phyloP scores from a whole-genome alignment of 2,888 invertebrate species.

The Heliothis peltigera region DNA sequence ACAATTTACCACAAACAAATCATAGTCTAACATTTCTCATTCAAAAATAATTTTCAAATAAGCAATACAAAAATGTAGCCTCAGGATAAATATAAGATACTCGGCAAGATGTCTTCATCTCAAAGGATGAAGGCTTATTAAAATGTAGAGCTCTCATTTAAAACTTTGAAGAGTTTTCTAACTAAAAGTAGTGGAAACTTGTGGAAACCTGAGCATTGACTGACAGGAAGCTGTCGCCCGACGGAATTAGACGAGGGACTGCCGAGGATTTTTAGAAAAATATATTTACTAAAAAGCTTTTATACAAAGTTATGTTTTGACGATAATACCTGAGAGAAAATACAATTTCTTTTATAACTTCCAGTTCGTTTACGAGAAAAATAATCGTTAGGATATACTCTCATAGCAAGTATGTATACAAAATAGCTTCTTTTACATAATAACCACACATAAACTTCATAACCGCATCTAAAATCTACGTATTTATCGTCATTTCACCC shows the following conservation, averaged over 20 bases:
- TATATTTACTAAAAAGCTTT: neutral
- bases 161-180: constrained; percentile 25
- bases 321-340: no score
- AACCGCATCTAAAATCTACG: no score
- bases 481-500: neutral
- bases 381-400: no score
- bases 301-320: neutral
- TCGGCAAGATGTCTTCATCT: constrained; percentile 10
- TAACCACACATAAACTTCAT: no score
- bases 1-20: no score
- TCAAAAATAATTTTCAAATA: no score
- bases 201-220: neutral
- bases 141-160: constrained; percentile 18
- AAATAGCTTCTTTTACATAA: no score
- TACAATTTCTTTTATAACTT: no score
- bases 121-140: constrained; percentile 36
- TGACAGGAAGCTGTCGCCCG: neutral
- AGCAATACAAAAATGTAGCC: constrained; percentile 20
- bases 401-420: no score
- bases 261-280: constrained; percentile 8
- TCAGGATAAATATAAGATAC: constrained; percentile 3
- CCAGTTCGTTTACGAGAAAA: no score
- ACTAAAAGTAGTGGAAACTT: constrained; percentile 7
- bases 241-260: neutral
- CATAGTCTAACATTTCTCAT: no score